A percentile compares a stretch with the other conserved stretches of the same genome.
Conservation (phyloP, 2,888 invertebrate species). For the Megastigmus dorsalis region DNA sequence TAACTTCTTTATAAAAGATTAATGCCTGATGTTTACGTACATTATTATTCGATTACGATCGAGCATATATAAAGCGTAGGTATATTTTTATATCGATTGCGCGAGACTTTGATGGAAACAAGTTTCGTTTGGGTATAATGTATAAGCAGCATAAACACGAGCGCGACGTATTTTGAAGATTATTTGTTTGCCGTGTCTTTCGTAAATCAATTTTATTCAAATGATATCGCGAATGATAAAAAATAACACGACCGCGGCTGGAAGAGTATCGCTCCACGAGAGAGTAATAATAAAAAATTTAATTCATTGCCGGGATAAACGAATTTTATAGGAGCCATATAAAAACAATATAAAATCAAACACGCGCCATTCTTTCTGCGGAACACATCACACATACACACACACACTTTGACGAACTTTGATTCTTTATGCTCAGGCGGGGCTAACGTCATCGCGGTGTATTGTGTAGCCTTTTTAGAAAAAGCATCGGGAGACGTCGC, state of each 20-base stretch:
- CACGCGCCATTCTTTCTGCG: too few relatives aligned
- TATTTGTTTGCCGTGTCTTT: background rate
- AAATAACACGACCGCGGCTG: background rate
- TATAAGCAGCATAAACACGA: too few relatives aligned
- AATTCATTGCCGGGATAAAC: constrained; percentile 6
- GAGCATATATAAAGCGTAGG: background rate
- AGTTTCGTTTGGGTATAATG: background rate
- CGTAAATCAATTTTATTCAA: constrained; percentile 41
- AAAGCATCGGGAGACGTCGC: too few relatives aligned
- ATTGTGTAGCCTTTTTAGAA: too few relatives aligned
- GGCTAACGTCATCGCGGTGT: background rate
- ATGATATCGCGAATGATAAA: constrained; percentile 5
- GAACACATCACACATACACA: too few relatives aligned
- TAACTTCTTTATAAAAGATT: background rate
- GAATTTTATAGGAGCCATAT: background rate
- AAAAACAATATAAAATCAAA: too few relatives aligned
- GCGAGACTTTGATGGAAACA: background rate
- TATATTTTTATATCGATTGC: background rate
- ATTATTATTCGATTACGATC: constrained; percentile 4
- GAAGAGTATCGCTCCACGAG: background rate
- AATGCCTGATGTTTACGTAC: constrained; percentile 6
- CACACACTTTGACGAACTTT: too few relatives aligned
- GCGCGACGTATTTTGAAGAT: constrained; percentile 4
- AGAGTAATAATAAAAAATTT: background rate
- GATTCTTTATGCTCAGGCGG: too few relatives aligned